Base-by-base conservation (phyloP, 2,888 invertebrate genomes). In the Tenthredo livida region DNA sequence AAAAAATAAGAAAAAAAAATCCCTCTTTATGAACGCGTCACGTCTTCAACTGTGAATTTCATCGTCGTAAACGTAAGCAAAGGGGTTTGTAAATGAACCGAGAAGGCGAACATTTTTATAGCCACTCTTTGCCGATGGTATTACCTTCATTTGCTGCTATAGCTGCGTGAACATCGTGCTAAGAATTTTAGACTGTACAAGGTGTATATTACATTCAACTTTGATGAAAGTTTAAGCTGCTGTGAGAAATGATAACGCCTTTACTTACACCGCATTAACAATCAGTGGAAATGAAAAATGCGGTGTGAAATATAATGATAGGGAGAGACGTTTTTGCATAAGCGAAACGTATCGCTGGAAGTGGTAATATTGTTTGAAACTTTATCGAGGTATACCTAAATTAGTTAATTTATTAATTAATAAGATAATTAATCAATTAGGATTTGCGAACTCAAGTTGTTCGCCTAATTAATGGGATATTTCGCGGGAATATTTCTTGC, bases 401-500 rank as follows among this genome's bases (percentile, higher is more conserved):
- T 54, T 83, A 70, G 72, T 70, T 83, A 72, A 83, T 43, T 43
- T 21, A 83, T 54, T 58, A 80, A 61, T 80, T 80, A 58, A 37
- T 58, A 21, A 77, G 40, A 61, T 58, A 61, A 80, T 80, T 80
- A 61, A 61, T 58, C 40, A 80, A 80, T 80, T 54, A 83, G 54
- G 83, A 85, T 85, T 70, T 83, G 50, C 72, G n/a, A 40, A 83
- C 83, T 72, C 50, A 40, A 40, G 82, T 43, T 50, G 43, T 61
- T 83, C 40, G 72, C 33, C 84, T 61, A 43, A 77, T 82, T 85
- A 73, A 83, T 72, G 72, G 33, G 83, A 83, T 70, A 83, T 70
- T 50, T 82, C 70, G 21, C 5, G n/a, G 67, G 29, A 70, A 43
- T 25, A 47, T 80, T 61, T 58, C 37, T 21, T 21, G 25, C 12